Conservation (phyloP, 2,113 vertebrate species). For the Cottus gobio region DNA sequence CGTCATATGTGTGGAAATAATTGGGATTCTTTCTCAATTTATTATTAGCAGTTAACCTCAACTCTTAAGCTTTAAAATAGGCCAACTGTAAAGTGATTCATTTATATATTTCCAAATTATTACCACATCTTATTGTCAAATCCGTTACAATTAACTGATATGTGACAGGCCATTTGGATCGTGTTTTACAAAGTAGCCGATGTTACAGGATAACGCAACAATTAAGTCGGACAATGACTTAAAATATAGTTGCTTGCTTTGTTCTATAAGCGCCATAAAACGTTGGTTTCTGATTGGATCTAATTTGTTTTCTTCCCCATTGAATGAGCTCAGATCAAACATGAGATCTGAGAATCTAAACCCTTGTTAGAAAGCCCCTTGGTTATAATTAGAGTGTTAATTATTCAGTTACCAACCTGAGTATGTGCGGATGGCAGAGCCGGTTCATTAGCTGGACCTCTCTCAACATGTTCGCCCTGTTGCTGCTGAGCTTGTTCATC, state of each 20-base stretch:
- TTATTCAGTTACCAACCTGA: constrained; percentile 84
- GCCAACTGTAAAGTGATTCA: constrained; percentile 11
- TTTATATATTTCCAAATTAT: neutral
- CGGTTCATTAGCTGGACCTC: constrained; percentile 98
- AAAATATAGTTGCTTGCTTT: neutral
- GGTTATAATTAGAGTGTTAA: neutral
- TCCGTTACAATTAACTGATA: neutral
- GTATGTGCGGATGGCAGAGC: constrained; percentile 95
- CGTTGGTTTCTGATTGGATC: too few relatives aligned
- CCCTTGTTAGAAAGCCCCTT: neutral
- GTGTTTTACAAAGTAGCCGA: constrained; percentile 1
- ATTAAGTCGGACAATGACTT: constrained; percentile 5
- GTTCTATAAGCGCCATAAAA: neutral
- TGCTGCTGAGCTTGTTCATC: constrained; percentile 98
- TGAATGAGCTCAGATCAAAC: neutral
- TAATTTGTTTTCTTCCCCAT: neutral
- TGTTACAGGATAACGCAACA: neutral
- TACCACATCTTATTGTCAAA: constrained; percentile 4
- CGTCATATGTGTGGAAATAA: neutral
- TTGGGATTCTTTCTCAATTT: neutral
- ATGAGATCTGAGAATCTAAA: neutral
- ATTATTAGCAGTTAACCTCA: constrained; percentile 3
- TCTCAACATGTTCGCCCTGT: constrained; percentile 97
- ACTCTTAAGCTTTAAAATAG: constrained; percentile 31
- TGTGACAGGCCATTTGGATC: constrained; percentile 13